These are phyloP conservation scores for Acanthoscelides obtectus DNA, from an alignment of 2,888 invertebrate genomes.

Conservation along the genomic window DNA sequence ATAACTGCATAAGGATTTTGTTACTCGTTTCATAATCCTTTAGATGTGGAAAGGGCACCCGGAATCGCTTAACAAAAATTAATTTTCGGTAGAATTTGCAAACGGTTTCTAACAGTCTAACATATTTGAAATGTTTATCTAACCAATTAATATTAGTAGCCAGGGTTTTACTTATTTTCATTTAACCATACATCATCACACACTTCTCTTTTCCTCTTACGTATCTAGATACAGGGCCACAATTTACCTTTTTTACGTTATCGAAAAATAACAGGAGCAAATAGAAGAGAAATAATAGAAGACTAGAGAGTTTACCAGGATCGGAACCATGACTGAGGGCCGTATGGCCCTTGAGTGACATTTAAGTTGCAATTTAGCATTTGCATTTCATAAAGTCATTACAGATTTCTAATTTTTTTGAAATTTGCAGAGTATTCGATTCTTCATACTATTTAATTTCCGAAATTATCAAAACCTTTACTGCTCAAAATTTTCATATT, in stretches of 20 bases:
- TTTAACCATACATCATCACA: background rate
- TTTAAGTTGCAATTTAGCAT: no score
- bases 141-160: background rate
- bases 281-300: no score
- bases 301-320: no score
- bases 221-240: background rate
- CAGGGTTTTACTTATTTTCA: conserved; percentile 1
- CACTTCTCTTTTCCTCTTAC: background rate
- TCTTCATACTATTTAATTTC: no score
- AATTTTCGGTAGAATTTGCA: background rate
- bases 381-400: no score
- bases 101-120: background rate
- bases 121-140: background rate
- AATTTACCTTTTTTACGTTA: background rate
- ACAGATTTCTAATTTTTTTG: no score
- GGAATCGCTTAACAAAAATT: background rate
- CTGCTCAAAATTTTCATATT: no score
- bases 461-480: no score
- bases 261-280: background rate
- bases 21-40: background rate
- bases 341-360: no score
- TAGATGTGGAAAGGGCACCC: background rate
- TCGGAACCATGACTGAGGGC: no score
- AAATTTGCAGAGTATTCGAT: no score
- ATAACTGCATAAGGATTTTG: no score